These are phyloP conservation scores for Hypselothyrea guttata DNA, from an alignment of 2,888 invertebrate species.

Conservation along the genomic window DNA sequence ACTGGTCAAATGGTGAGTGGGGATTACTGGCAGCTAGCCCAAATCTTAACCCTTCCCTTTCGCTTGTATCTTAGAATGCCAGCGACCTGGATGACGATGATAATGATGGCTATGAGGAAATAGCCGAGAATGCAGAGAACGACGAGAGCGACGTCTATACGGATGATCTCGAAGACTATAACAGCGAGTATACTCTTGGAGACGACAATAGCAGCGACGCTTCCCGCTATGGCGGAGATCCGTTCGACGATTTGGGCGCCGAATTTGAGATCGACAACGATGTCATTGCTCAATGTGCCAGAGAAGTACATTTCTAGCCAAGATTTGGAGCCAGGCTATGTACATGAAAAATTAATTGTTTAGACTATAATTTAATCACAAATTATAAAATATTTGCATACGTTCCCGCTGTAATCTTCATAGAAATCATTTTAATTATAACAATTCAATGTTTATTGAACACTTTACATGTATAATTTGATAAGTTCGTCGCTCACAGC, in stretches of 20 bases:
- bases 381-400: conserved; percentile 4
- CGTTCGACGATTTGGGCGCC: conserved; percentile 53
- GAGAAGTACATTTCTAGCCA: conserved; percentile 32
- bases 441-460: conserved; percentile 47
- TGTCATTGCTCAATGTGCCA: too few species aligned
- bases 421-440: background rate
- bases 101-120: conserved; percentile 63
- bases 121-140: conserved; percentile 47
- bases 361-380: conserved; percentile 23
- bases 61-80: conserved; percentile 78
- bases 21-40: too few species aligned
- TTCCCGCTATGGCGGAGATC: conserved; percentile 47
- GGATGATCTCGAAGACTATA: conserved; percentile 66
- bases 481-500: conserved; percentile 99
- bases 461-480: conserved; percentile 92
- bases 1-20: conserved; percentile 81
- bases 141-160: conserved; percentile 71
- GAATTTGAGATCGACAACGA: conserved; percentile 56
- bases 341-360: conserved; percentile 15
- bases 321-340: conserved; percentile 39
- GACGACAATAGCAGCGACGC: conserved; percentile 60
- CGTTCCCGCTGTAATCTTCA: conserved; percentile 21
- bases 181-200: conserved; percentile 64
- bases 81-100: conserved; percentile 76
- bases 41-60: too few species aligned